A percentile compares a stretch with the other conserved stretches of the same genome.
Conservation (phyloP, 2,113 vertebrate genomes). For the Loxodonta africana region DNA sequence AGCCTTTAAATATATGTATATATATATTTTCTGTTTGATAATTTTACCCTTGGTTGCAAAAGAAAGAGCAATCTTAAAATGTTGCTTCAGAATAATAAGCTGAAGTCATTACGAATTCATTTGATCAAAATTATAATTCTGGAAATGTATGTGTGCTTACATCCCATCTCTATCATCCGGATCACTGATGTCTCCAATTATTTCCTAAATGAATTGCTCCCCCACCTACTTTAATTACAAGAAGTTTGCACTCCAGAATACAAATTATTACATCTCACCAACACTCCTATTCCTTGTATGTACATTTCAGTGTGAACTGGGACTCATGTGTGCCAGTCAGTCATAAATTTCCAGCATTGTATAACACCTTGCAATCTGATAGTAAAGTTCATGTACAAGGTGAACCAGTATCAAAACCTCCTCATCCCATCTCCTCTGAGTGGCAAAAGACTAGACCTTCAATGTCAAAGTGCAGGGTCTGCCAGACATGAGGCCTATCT, state of each 20-base stretch:
- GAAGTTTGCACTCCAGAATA: neutral
- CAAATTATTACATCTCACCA: slow-evolving; percentile 2
- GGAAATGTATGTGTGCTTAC: neutral
- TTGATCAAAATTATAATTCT: slow-evolving; percentile 51
- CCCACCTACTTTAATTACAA: neutral
- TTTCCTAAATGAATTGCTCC: slow-evolving; percentile 32
- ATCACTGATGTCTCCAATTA: slow-evolving; percentile 32
- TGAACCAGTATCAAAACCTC: neutral
- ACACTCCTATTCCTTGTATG: neutral
- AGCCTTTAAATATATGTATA: neutral
- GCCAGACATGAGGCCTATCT: neutral
- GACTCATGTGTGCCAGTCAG: neutral
- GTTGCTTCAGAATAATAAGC: neutral
- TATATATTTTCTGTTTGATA: neutral
- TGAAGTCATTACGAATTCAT: slow-evolving; percentile 45
- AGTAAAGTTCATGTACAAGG: neutral
- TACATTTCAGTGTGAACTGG: slow-evolving; percentile 25
- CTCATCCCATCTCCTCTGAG: neutral
- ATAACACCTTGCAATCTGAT: neutral
- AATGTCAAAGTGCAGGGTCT: neutral
- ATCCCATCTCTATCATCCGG: neutral
- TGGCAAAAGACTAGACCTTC: neutral
- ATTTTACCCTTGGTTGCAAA: slow-evolving; percentile 52
- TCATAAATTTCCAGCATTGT: neutral
- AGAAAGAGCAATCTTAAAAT: neutral